These are phyloP conservation scores for Calypte anna DNA, from an alignment of 2,113 vertebrate genomes.

Conservation along the genomic window DNA sequence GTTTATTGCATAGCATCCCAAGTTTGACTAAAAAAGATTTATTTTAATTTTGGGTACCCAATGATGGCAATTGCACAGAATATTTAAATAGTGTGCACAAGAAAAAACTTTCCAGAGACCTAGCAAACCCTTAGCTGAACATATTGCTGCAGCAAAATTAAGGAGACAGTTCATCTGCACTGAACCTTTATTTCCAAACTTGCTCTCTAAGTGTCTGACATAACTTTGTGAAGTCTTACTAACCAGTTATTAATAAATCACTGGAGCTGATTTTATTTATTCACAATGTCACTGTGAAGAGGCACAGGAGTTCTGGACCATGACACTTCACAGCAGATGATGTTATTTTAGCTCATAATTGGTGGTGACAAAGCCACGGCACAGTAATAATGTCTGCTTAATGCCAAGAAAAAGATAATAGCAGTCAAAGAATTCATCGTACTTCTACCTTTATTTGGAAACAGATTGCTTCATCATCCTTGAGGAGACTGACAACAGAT, in stretches of 20 bases:
- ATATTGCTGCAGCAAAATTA: not conserved
- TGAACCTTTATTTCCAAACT: not conserved
- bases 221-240: not conserved
- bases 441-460: conserved; percentile 24
- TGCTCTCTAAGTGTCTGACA: not conserved
- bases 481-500: not conserved
- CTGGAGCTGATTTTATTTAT: conserved; percentile 40
- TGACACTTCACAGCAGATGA: not conserved
- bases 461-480: conserved; percentile 20
- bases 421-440: conserved; percentile 16
- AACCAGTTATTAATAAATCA: conserved; percentile 31
- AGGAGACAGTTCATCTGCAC: not conserved
- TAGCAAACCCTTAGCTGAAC: not conserved
- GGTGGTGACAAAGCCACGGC: conserved; percentile 49
- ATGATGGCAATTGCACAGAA: conserved; percentile 28
- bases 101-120: not conserved
- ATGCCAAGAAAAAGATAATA: conserved; percentile 48
- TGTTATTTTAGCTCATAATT: conserved; percentile 48
- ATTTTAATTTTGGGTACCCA: conserved; percentile 24
- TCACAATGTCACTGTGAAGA: not conserved
- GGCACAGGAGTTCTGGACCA: conserved; percentile 1
- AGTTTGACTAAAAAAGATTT: conserved; percentile 39
- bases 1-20: conserved; percentile 22
- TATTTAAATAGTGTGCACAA: not conserved
- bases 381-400: not conserved